Conservation (phyloP, 2,113 vertebrate genomes). For the Puffinus mauretanicus region DNA sequence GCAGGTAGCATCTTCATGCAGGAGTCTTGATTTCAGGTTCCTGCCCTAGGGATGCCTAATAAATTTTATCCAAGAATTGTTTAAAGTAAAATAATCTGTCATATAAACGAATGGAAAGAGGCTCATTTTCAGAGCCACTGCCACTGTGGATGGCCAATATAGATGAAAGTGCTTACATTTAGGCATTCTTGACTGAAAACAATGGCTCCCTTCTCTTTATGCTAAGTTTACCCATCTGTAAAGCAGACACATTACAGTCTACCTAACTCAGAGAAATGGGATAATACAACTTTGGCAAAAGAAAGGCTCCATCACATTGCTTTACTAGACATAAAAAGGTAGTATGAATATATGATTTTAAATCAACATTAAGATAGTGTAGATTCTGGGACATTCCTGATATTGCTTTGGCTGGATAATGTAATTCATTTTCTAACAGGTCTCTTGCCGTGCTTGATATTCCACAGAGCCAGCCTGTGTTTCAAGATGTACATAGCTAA, state of each 20-base stretch:
- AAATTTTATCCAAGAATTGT: slow-evolving; percentile 12
- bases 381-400: slow-evolving; percentile 15
- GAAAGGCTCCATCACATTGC: slow-evolving; percentile 9
- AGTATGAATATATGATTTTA: slow-evolving; percentile 59
- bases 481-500: slow-evolving; percentile 49
- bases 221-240: slow-evolving; percentile 54
- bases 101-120: slow-evolving; percentile 23
- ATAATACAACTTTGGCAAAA: slow-evolving; percentile 37
- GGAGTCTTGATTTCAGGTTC: not conserved
- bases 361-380: slow-evolving; percentile 39
- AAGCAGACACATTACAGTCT: slow-evolving; percentile 47
- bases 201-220: slow-evolving; percentile 20
- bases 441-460: slow-evolving; percentile 18
- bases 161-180: slow-evolving; percentile 31
- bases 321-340: slow-evolving; percentile 42
- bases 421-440: slow-evolving; percentile 28
- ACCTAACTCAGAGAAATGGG: slow-evolving; percentile 61
- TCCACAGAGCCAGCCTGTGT: not conserved
- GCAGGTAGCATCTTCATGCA: not conserved
- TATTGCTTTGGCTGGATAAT: slow-evolving; percentile 43
- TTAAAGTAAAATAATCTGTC: slow-evolving; percentile 57
- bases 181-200: slow-evolving; percentile 22
- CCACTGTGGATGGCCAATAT: not conserved
- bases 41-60: slow-evolving; percentile 41
- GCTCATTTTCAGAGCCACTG: slow-evolving; percentile 23